Evolutionary conservation across 2,113 vertebrate species (phyloP).

Genomic region (Odocoileus hemionus): DNA sequence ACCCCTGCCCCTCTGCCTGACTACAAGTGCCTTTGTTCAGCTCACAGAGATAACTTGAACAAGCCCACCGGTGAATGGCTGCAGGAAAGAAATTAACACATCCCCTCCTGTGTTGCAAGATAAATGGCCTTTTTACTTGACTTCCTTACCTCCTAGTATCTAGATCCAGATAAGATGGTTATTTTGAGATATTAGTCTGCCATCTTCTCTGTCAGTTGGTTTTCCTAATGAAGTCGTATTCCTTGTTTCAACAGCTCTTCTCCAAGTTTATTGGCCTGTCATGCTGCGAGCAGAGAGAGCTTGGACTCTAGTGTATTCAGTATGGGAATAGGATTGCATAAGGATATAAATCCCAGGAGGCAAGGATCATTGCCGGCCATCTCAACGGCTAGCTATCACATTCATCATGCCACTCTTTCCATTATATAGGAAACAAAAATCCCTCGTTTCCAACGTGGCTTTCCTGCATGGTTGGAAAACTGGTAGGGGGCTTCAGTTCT

Average conservation of each 20-base stretch:
- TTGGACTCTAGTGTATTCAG: not conserved
- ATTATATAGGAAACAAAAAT: not conserved
- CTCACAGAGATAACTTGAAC: not conserved
- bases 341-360: not conserved
- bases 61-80: not conserved
- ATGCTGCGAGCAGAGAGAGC: not conserved
- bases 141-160: not conserved
- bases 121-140: not conserved
- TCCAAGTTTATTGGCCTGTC: not conserved
- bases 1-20: not conserved
- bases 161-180: not conserved
- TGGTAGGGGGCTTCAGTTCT: not conserved
- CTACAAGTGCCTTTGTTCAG: not conserved
- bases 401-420: not conserved
- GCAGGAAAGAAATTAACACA: not conserved
- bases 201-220: not conserved
- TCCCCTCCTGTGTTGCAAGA: not conserved
- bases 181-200: not conserved
- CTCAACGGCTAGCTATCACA: not conserved
- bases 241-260: not conserved
- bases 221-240: not conserved
- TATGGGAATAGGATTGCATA: not conserved
- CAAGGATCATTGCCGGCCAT: not conserved
- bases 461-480: not conserved
- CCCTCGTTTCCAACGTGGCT: not conserved